Evolutionary conservation across 2,113 vertebrate species (phyloP).

Genomic region (Oreochromis aureus): DNA sequence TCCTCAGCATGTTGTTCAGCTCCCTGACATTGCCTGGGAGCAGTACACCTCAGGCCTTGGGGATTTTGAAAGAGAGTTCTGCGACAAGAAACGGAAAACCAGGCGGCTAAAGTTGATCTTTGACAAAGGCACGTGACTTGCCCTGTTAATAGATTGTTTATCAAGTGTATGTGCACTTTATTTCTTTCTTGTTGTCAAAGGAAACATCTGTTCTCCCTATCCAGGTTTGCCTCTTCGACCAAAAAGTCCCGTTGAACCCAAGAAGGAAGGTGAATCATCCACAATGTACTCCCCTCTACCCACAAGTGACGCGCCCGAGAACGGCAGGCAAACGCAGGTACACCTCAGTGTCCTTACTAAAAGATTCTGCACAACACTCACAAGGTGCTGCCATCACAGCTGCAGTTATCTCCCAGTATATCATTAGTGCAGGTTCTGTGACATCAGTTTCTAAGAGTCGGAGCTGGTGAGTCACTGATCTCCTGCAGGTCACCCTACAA

Average conservation of each 20-base stretch:
- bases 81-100: constrained; percentile 91
- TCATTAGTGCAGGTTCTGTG: neutral
- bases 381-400: neutral
- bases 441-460: neutral
- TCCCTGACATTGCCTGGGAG: constrained; percentile 94
- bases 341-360: neutral
- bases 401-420: neutral
- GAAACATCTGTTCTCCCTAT: neutral
- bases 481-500: constrained; percentile 1
- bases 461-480: constrained; percentile 15
- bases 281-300: constrained; percentile 87
- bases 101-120: constrained; percentile 91
- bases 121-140: constrained; percentile 81
- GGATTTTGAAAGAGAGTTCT: constrained; percentile 94
- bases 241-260: constrained; percentile 90
- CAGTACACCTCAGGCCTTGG: constrained; percentile 94
- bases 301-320: constrained; percentile 88
- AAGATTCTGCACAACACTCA: neutral
- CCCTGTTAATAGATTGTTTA: neutral
- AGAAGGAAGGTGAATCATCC: constrained; percentile 86
- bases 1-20: constrained; percentile 94
- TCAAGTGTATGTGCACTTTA: neutral
- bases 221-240: constrained; percentile 87
- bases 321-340: constrained; percentile 84
- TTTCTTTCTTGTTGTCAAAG: neutral